phyloP scores from a whole-genome alignment of 2,113 vertebrate species.

The Bungarus multicinctus region DNA sequence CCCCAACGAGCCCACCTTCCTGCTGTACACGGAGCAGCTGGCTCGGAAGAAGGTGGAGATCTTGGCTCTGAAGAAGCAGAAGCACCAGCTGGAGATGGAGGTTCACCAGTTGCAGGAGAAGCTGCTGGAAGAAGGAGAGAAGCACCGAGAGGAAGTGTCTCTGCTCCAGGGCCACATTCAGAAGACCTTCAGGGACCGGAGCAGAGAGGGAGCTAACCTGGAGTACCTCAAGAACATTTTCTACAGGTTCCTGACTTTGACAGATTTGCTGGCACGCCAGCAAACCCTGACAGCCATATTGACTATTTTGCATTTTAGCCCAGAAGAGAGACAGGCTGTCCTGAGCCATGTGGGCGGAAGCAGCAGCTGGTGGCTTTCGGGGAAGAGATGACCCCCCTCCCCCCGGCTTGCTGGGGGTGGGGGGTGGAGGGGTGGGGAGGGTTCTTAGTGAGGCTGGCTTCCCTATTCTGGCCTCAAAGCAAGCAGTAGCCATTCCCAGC shows the following conservation, averaged over 20 bases:
- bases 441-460: not conserved
- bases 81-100: conserved; percentile 79
- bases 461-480: not conserved
- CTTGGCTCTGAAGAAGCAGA: conserved; percentile 75
- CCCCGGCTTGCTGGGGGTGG: not conserved
- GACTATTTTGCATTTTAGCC: conserved; percentile 92
- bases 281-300: conserved; percentile 92
- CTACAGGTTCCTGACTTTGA: conserved; percentile 86
- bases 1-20: conserved; percentile 78
- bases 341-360: conserved; percentile 69
- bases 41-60: conserved; percentile 88
- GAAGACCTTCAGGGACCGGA: conserved; percentile 78
- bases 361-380: conserved; percentile 83
- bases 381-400: conserved; percentile 68
- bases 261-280: conserved; percentile 80
- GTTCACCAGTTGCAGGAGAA: conserved; percentile 76
- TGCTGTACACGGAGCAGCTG: conserved; percentile 90
- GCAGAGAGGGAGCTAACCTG: conserved; percentile 90
- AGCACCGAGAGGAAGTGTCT: conserved; percentile 70
- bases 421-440: no score
- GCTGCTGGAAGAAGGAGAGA: conserved; percentile 73
- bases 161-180: conserved; percentile 71
- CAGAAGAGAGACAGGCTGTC: conserved; percentile 81
- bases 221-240: conserved; percentile 97
- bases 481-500: not conserved